Percentiles rank a stretch among this genome's conserved stretches.
These are phyloP conservation scores for Chalcosyrphus nemorum DNA, from an alignment of 2,888 invertebrate species.

Conservation along the genomic window DNA sequence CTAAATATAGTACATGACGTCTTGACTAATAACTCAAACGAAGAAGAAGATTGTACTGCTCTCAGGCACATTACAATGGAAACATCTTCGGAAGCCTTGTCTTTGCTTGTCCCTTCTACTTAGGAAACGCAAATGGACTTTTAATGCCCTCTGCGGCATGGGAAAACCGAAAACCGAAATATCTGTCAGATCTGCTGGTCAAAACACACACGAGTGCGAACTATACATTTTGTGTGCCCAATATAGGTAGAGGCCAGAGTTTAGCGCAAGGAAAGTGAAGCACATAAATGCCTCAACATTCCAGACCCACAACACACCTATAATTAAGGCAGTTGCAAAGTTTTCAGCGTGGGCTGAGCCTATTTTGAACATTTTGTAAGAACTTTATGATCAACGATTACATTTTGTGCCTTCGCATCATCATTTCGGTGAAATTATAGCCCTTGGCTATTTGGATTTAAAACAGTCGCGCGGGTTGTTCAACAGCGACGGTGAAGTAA, in stretches of 20 bases:
- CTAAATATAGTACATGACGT: slow-evolving; percentile 1
- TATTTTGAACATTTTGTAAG: slow-evolving; percentile 74
- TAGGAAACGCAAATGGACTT: slow-evolving; percentile 66
- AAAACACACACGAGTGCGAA: slow-evolving; percentile 38
- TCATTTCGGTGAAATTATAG: slow-evolving; percentile 74
- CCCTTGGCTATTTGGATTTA: slow-evolving; percentile 73
- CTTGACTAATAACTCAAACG: slow-evolving; percentile 37
- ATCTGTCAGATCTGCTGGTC: slow-evolving; percentile 48
- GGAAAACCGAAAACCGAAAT: slow-evolving; percentile 37
- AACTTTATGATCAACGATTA: slow-evolving; percentile 74
- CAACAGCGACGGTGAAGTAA: slow-evolving; percentile 37
- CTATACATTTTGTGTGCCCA: slow-evolving; percentile 9
- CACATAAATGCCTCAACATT: slow-evolving; percentile 69
- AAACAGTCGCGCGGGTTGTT: slow-evolving; percentile 64
- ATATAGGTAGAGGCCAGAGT: slow-evolving; percentile 5
- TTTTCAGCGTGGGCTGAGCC: slow-evolving; percentile 73
- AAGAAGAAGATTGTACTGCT: too few relatives aligned
- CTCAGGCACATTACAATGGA: not conserved
- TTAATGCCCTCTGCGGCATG: slow-evolving; percentile 52
- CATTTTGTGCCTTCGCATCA: slow-evolving; percentile 73
- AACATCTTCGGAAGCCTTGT: slow-evolving; percentile 51
- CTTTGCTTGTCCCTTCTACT: slow-evolving; percentile 55
- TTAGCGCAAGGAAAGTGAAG: slow-evolving; percentile 67
- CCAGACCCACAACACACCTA: slow-evolving; percentile 72
- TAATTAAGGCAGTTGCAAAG: slow-evolving; percentile 73